Conservation (phyloP, 1,140 invertebrate species). For the Dendroctonus ponderosae region DNA sequence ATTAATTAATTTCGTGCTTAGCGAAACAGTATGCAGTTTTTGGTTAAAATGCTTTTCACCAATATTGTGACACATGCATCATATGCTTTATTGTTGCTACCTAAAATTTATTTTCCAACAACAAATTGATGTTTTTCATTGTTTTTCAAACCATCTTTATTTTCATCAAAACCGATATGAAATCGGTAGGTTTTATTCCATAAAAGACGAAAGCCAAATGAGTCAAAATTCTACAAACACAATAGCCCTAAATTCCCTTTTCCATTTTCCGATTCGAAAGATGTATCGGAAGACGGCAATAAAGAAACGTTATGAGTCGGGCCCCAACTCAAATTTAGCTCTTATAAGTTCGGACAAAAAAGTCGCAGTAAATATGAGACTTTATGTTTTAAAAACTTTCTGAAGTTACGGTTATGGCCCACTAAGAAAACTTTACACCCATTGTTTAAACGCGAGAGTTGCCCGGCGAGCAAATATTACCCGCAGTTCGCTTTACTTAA, state of each 20-base stretch:
- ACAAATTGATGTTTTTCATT: too few species aligned
- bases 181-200: too few species aligned
- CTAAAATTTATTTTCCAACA: too few species aligned
- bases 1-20: too few species aligned
- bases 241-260: slow-evolving; percentile 22
- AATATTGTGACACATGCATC: too few species aligned
- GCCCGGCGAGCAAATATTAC: slow-evolving; percentile 30
- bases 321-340: slow-evolving; percentile 44
- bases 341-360: slow-evolving; percentile 37
- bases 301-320: slow-evolving; percentile 44
- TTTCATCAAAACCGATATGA: too few species aligned
- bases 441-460: slow-evolving; percentile 34
- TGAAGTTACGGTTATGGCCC: slow-evolving; percentile 38
- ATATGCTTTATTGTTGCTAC: too few species aligned
- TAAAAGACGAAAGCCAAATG: background rate
- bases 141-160: too few species aligned
- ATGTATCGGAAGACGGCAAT: slow-evolving; percentile 43
- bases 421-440: slow-evolving; percentile 39
- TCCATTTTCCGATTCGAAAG: slow-evolving; percentile 37
- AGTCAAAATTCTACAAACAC: slow-evolving; percentile 11
- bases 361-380: slow-evolving; percentile 40
- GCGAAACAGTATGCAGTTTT: too few species aligned
- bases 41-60: too few species aligned
- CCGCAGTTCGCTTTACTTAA: slow-evolving; percentile 32
- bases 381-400: slow-evolving; percentile 43